A percentile compares a stretch with the other conserved stretches of the same genome.
These are phyloP conservation scores for Stenchaetothrips biformis DNA, from an alignment of 2,888 invertebrate species.

Conservation along the genomic window DNA sequence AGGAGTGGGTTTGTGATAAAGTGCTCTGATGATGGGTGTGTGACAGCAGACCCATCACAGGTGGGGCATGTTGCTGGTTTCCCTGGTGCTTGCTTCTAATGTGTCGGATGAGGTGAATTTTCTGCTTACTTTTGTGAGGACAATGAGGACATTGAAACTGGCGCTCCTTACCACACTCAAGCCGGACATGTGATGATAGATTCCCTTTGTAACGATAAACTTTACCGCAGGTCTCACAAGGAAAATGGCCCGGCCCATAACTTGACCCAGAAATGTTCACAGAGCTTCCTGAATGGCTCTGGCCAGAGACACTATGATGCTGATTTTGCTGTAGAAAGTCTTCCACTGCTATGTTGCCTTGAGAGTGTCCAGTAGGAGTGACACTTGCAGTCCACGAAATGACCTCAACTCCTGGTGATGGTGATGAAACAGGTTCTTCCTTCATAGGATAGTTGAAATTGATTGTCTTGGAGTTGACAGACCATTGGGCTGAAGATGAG, in stretches of 20 bases:
- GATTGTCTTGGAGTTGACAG: background rate
- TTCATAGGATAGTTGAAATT: slow-evolving; percentile 2
- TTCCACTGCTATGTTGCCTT: background rate
- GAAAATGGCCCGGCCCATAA: slow-evolving; percentile 36
- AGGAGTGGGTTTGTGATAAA: background rate
- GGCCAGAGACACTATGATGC: background rate
- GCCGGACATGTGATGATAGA: slow-evolving; percentile 48
- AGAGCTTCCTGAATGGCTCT: background rate
- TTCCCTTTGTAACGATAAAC: slow-evolving; percentile 47
- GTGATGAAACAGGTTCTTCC: slow-evolving; percentile 3
- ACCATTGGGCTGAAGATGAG: background rate
- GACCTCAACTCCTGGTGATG: background rate
- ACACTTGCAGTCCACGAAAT: background rate
- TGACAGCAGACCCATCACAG: background rate
- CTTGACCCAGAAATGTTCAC: background rate
- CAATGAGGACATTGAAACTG: slow-evolving; percentile 49
- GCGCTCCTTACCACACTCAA: slow-evolving; percentile 49
- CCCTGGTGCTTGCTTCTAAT: slow-evolving; percentile 10
- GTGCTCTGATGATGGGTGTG: background rate
- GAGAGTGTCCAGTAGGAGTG: background rate
- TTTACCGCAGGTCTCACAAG: slow-evolving; percentile 46
- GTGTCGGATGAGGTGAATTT: slow-evolving; percentile 7
- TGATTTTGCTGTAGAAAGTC: background rate
- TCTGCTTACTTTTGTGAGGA: slow-evolving; percentile 35
- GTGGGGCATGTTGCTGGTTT: background rate